Conservation (phyloP, 2,113 vertebrate species). For the Condylura cristata region DNA sequence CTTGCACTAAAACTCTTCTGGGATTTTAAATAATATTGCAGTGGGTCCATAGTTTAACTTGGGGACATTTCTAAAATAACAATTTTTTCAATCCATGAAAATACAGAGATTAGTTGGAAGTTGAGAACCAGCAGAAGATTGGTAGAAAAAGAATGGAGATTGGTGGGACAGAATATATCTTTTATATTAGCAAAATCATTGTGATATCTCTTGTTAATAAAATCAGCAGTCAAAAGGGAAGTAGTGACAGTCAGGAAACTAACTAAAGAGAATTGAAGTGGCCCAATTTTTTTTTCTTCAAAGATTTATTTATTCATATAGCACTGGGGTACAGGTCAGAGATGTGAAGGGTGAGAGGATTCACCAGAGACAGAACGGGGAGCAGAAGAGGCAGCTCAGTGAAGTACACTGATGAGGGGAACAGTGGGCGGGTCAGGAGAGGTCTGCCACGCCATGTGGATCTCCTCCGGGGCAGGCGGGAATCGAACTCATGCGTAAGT, state of each 20-base stretch:
- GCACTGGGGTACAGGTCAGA: too few species aligned
- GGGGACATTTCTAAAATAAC: not conserved
- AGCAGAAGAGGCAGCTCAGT: too few species aligned
- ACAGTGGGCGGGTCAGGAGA: too few species aligned
- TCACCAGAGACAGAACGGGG: too few species aligned
- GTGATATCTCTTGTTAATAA: not conserved
- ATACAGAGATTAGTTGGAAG: not conserved
- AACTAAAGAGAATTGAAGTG: not conserved
- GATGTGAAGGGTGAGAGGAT: too few species aligned
- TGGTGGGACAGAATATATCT: not conserved
- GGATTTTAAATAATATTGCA: not conserved
- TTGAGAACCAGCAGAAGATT: not conserved
- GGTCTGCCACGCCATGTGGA: too few species aligned
- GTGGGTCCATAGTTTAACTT: not conserved
- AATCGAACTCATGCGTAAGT: too few species aligned
- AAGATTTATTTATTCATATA: too few species aligned
- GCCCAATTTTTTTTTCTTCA: not conserved
- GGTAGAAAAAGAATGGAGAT: not conserved
- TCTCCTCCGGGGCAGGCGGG: too few species aligned
- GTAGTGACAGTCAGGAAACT: not conserved
- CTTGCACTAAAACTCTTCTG: not conserved
- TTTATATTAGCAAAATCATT: not conserved
- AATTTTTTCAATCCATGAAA: not conserved
- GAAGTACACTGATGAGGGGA: too few species aligned
- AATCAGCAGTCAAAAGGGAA: not conserved